These are phyloP conservation scores for Danio jaintianensis DNA, from an alignment of 2,797 vertebrate species.

Conservation along the genomic window DNA sequence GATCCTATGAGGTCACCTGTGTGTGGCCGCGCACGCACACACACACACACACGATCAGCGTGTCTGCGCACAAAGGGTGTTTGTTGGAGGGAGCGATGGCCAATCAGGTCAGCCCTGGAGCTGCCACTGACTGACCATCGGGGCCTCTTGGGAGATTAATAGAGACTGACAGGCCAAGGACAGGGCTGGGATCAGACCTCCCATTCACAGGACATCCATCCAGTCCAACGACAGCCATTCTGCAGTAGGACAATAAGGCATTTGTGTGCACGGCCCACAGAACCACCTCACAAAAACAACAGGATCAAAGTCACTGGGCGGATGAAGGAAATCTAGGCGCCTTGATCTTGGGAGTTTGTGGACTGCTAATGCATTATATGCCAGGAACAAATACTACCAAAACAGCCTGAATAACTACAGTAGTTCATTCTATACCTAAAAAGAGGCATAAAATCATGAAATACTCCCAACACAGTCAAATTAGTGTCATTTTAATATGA, in stretches of 20 bases:
- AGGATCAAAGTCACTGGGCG: constrained; percentile 43
- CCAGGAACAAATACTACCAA: not conserved
- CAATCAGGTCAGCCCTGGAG: constrained; percentile 22
- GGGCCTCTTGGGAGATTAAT: constrained; percentile 61
- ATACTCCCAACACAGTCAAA: too few relatives aligned
- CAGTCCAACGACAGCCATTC: constrained; percentile 20
- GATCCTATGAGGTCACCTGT: constrained; percentile 52
- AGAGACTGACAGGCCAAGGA: constrained; percentile 57
- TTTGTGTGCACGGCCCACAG: constrained; percentile 44
- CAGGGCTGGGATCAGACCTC: constrained; percentile 41
- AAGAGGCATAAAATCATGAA: not conserved
- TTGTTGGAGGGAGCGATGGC: constrained; percentile 29
- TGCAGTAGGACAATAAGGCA: constrained; percentile 45
- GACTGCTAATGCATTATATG: not conserved
- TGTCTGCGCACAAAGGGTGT: constrained; percentile 30
- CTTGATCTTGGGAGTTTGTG: constrained; percentile 42
- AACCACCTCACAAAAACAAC: constrained; percentile 43
- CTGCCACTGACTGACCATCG: constrained; percentile 42
- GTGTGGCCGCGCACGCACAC: constrained; percentile 12
- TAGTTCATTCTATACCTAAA: not conserved
- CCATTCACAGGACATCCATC: constrained; percentile 36
- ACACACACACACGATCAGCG: not conserved
- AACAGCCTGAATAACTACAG: not conserved
- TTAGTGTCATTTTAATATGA: too few relatives aligned
- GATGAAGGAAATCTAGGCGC: constrained; percentile 63